Conservation (phyloP, 2,113 vertebrate genomes). For the Callionymus lyra region DNA sequence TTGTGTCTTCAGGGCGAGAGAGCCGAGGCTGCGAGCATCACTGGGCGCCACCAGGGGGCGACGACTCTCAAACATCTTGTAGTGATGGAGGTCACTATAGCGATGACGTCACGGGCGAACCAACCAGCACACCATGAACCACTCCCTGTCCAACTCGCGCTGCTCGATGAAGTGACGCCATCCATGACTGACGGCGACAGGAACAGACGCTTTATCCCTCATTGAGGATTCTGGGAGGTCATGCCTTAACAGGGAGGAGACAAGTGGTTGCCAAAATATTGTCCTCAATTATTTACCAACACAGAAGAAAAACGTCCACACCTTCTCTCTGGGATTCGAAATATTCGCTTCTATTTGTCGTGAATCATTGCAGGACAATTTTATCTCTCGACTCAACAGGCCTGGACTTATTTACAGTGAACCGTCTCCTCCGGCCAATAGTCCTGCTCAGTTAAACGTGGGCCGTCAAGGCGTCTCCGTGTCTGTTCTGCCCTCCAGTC, state of each 20-base stretch:
- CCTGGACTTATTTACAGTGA: no score
- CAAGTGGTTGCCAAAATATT: background rate
- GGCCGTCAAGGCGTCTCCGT: no score
- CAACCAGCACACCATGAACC: background rate
- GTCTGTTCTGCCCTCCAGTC: no score
- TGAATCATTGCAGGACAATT: no score
- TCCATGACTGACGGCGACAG: conserved; percentile 1
- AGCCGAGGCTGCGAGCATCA: conserved; percentile 79
- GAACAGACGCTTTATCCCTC: no score
- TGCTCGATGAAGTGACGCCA: conserved; percentile 21
- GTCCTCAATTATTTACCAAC: no score
- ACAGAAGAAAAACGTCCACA: no score
- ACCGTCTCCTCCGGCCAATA: no score
- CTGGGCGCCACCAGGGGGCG: conserved; percentile 77
- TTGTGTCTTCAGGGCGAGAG: conserved; percentile 68
- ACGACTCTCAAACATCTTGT: conserved; percentile 73
- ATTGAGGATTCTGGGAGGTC: conserved; percentile 6
- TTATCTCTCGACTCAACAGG: no score
- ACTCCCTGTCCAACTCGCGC: conserved; percentile 11
- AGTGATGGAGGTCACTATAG: conserved; percentile 2
- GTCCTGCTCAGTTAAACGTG: no score
- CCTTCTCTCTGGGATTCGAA: no score
- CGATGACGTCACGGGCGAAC: conserved; percentile 14
- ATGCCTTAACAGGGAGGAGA: conserved; percentile 32
- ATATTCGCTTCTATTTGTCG: no score